A percentile compares a stretch with the other conserved stretches of the same genome.
Evolutionary conservation across 2,797 vertebrate genomes (phyloP).

Genomic region (Molossus alvarezi): DNA sequence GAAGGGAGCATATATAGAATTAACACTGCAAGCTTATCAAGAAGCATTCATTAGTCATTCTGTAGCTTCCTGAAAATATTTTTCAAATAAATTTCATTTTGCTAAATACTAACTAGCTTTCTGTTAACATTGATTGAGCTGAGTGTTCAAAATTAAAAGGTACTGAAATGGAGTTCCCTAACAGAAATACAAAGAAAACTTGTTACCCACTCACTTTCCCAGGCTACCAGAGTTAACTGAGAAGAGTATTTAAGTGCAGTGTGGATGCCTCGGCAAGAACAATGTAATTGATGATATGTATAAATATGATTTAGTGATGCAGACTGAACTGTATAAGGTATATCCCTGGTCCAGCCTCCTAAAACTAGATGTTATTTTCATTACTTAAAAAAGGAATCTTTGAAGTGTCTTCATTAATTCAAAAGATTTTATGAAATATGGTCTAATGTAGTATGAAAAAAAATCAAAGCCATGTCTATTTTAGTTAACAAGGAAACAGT

Average conservation of each 20-base stretch:
- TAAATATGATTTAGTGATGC: not conserved
- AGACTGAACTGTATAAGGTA: not conserved
- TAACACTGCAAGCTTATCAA: conserved; percentile 94
- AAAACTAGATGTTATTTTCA: conserved; percentile 57
- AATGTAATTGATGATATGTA: not conserved
- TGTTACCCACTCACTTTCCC: not conserved
- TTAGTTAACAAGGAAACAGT: conserved; percentile 59
- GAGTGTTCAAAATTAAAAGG: conserved; percentile 41
- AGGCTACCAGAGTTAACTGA: not conserved
- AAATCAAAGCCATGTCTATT: conserved; percentile 61
- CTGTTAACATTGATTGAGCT: conserved; percentile 47
- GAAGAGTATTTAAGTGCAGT: not conserved
- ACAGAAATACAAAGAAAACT: conserved; percentile 47
- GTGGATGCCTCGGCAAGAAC: not conserved
- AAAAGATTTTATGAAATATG: conserved; percentile 75
- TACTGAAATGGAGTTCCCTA: conserved; percentile 31
- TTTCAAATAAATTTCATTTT: conserved; percentile 69
- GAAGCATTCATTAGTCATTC: conserved; percentile 89
- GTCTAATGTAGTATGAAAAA: conserved; percentile 64
- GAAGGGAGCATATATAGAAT: conserved; percentile 94
- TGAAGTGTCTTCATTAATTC: conserved; percentile 65
- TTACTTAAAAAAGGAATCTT: conserved; percentile 71
- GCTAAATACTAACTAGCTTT: conserved; percentile 42
- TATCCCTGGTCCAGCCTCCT: not conserved
- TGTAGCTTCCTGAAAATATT: conserved; percentile 86